Evolutionary conservation across 2,888 invertebrate genomes (phyloP), one percentile per base, ranked within the genome.

Genomic region (Horisme vitalbata): DNA sequence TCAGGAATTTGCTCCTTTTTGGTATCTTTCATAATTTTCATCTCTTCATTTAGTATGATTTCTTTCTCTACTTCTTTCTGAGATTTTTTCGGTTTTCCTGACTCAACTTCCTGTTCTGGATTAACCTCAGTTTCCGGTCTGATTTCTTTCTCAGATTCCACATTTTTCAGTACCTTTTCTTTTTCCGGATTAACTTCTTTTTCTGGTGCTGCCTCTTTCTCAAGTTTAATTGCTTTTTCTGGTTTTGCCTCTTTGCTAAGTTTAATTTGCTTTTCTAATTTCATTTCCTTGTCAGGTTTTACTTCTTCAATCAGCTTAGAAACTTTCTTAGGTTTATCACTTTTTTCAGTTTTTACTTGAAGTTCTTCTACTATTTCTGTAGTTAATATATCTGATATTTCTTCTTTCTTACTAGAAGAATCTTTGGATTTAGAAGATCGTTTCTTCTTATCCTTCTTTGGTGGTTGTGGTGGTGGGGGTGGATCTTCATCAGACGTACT

Each of bases 361-460:
- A 23, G 9, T 24, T 37, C 33, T 8, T 20, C 14, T 1, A 30
- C 10, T 24, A 10, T 32, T 41, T 47, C 41, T 4, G 26, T n/a
- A 4, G 35, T 13, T 26, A 46, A 26, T 41, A 49, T 38, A 4
- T 10, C 9, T 24, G 24, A 43, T 34, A 38, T 36, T 20, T 31
- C 57, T 9, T 61, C 50, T 9, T 45, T 11, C 55, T 65, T 70
- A 4, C 47, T 52, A 9, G 43, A 30, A 18, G 61, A 61, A 26
- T 83, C 81, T 47, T 69, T 83, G 4, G 72, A 70, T 58, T 77
- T 76, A 10, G 79, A 75, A 1, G 73, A 59, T 24, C 72, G 66
- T 61, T 83, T 83, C 67, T 75, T 83, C 67, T 82, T 84, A 23
- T 82, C 79, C 63, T 77, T 85, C 44, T 77, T 83, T 10, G 54